phyloP scores from a whole-genome alignment of 2,113 vertebrate species.

The Dicrurus megarhynchus region DNA sequence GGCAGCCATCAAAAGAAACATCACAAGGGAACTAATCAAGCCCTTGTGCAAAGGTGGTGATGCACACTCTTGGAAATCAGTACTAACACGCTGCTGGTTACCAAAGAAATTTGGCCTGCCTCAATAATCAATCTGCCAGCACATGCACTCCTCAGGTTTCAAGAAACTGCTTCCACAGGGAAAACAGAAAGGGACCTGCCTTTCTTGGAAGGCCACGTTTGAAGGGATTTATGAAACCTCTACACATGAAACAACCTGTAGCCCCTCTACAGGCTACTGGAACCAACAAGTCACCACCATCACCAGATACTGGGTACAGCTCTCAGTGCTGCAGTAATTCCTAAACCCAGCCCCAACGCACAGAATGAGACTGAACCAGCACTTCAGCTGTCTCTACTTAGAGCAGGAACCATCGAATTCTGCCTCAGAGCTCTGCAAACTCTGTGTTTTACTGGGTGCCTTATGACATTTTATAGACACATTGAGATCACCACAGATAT shows the following conservation, averaged over 20 bases:
- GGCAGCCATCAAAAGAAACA: not conserved
- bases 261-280: not conserved
- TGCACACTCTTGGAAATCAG: not conserved
- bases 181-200: not conserved
- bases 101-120: not conserved
- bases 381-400: not conserved
- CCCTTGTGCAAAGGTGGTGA: not conserved
- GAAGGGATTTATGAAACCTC: not conserved
- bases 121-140: not conserved
- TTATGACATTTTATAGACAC: not conserved
- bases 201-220: not conserved
- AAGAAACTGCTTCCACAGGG: not conserved
- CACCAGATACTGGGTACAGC: not conserved
- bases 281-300: not conserved
- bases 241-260: not conserved
- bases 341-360: not conserved
- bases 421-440: not conserved
- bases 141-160: not conserved
- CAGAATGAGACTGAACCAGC: not conserved
- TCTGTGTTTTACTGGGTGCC: not conserved
- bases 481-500: not conserved
- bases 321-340: not conserved
- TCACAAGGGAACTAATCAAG: not conserved
- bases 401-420: not conserved
- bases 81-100: not conserved